Evolutionary conservation across 1,140 invertebrate genomes (phyloP).

Genomic region (Temnothorax longispinosus): DNA sequence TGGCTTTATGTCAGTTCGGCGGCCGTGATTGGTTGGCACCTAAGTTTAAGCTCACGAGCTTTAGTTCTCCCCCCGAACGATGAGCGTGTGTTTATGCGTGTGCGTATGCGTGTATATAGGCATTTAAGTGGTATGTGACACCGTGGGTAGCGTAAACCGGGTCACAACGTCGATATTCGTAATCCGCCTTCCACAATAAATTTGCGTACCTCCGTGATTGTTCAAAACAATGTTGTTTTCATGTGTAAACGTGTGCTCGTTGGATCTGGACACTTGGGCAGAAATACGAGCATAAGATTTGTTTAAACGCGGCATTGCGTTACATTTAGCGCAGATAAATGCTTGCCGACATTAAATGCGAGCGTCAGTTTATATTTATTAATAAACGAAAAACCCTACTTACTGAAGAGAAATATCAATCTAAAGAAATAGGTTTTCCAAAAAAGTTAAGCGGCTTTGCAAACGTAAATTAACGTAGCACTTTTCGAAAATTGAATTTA

Average conservation of each 20-base stretch:
- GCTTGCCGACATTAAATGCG: neutral
- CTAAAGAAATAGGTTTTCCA: neutral
- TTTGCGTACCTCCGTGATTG: slow-evolving; percentile 27
- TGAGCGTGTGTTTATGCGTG: slow-evolving; percentile 14
- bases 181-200: slow-evolving; percentile 66
- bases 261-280: slow-evolving; percentile 3
- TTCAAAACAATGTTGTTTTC: slow-evolving; percentile 56
- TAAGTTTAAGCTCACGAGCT: slow-evolving; percentile 72
- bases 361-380: neutral
- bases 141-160: slow-evolving; percentile 20
- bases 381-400: neutral
- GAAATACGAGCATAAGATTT: slow-evolving; percentile 52
- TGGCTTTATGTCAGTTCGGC: slow-evolving; percentile 70
- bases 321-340: neutral
- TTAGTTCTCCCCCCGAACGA: slow-evolving; percentile 51
- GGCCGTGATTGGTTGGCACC: slow-evolving; percentile 70
- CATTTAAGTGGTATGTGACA: slow-evolving; percentile 41
- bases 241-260: slow-evolving; percentile 29
- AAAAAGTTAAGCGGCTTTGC: neutral
- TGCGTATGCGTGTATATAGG: neutral
- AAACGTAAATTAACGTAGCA: slow-evolving; percentile 9
- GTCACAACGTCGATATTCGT: slow-evolving; percentile 54
- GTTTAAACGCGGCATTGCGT: slow-evolving; percentile 22
- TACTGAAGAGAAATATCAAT: neutral
- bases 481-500: slow-evolving; percentile 16